Evolutionary conservation across 2,888 invertebrate genomes (phyloP), one percentile per base, ranked within the genome.

Genomic region (Drosophila peninsularis): DNA sequence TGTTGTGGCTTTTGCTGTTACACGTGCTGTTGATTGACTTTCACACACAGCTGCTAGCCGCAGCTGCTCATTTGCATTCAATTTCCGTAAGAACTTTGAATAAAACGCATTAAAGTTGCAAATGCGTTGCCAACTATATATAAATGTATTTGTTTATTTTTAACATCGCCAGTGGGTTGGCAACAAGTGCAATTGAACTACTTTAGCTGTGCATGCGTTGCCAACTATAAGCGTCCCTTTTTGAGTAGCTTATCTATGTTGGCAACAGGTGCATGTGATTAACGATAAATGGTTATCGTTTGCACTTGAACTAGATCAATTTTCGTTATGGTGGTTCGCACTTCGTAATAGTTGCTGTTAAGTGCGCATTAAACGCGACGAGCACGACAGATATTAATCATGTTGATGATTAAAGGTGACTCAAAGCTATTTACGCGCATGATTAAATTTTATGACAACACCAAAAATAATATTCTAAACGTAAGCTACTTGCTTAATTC

Each of bases 11-110:
- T n/a, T 19, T 47, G 27, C 17, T 17, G 64, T 80, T 82, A 86
- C 85, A 86, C 85, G 85, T 85, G 85, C 88, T 88, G 78, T 74
- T 88, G 81, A 85, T 85, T 88, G 75, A 82, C 85, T 84, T 84
- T 84, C 75, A 72, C 88, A 80, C 78, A 84, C 56, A 70, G 49
- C 62, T 42, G 62, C 62, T 37, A 42, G 10, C 44, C 17, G 19
- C 27, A 37, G 52, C 24, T 52, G 30, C 24, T 63, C 49, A 80
- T 86, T 83, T 71, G 65, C 71, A 86, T 81, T 69, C 45, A 53
- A 75, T 71, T 68, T 65, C 78, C 67, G 67, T 57, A 49, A 71
- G 67, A 78, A 78, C 66, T 78, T 78, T 71, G 24, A 57, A 74
- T 52, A 56, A 70, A 62, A 39, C 41, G 27, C 54, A 36, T 52